Conservation (phyloP, 2,888 invertebrate genomes). For the Tipula unca region DNA sequence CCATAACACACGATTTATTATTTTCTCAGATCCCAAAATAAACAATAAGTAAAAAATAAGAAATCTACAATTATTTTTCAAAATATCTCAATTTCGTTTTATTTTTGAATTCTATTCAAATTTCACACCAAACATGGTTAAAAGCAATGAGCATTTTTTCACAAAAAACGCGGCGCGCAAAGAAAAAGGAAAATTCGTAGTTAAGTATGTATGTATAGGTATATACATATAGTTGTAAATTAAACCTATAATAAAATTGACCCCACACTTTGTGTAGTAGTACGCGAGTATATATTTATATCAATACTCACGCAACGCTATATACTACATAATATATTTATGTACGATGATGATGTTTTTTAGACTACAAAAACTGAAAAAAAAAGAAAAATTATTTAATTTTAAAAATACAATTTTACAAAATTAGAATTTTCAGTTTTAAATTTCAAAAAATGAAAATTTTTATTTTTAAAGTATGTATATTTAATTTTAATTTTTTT, state of each 20-base stretch:
- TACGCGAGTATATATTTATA: neutral
- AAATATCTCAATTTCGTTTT: slow-evolving; percentile 8
- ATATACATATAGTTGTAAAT: neutral
- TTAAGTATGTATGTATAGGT: no score
- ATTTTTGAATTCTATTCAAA: slow-evolving; percentile 14
- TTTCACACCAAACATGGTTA: neutral
- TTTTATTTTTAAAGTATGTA: neutral
- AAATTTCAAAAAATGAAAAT: slow-evolving; percentile 17
- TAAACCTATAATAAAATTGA: neutral
- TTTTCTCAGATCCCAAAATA: neutral
- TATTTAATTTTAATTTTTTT: neutral
- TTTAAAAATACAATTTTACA: slow-evolving; percentile 17
- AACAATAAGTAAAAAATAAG: neutral
- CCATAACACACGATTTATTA: neutral
- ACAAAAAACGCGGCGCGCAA: neutral
- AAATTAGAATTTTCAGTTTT: slow-evolving; percentile 20
- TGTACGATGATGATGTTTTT: neutral
- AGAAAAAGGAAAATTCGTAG: neutral
- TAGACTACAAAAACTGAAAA: neutral
- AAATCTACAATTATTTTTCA: neutral
- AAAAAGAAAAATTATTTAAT: slow-evolving; percentile 2
- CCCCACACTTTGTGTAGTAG: neutral
- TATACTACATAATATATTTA: neutral
- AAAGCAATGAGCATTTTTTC: neutral
- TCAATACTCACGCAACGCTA: neutral